Percentiles rank a stretch among this genome's conserved stretches.
phyloP scores from a whole-genome alignment of 1,140 invertebrate genomes.

The Lucilia sericata region DNA sequence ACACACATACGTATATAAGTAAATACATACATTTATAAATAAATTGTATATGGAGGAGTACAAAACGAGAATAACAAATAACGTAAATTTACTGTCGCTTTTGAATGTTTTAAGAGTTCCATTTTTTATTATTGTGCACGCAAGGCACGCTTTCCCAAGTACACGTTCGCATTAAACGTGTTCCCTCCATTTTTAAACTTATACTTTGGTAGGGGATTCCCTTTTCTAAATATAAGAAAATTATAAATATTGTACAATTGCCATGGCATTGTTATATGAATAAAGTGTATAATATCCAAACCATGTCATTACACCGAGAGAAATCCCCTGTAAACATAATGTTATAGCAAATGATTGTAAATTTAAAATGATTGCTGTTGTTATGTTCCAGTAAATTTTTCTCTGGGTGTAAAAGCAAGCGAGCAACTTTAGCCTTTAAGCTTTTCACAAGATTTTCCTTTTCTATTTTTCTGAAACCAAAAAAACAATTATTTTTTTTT shows the following conservation, averaged over 20 bases:
- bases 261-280: conserved; percentile 39
- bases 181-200: not conserved
- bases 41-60: not conserved
- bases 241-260: conserved; percentile 23
- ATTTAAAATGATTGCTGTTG: too few species aligned
- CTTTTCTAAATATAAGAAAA: not conserved
- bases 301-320: too few species aligned
- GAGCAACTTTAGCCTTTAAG: not conserved
- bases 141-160: conserved; percentile 37
- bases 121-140: conserved; percentile 33
- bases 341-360: too few species aligned
- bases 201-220: not conserved
- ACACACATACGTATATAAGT: too few species aligned
- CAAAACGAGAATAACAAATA: conserved; percentile 43
- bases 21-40: not conserved
- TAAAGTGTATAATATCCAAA: not conserved
- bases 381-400: too few species aligned
- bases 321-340: too few species aligned
- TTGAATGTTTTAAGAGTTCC: conserved; percentile 33
- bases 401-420: too few species aligned
- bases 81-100: conserved; percentile 41
- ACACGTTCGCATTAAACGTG: conserved; percentile 42
- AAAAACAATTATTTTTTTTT: too few species aligned
- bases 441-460: not conserved
- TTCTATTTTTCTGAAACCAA: too few species aligned